Base-by-base conservation (phyloP, 2,888 invertebrate species). In the Drymonia ruficornis region DNA sequence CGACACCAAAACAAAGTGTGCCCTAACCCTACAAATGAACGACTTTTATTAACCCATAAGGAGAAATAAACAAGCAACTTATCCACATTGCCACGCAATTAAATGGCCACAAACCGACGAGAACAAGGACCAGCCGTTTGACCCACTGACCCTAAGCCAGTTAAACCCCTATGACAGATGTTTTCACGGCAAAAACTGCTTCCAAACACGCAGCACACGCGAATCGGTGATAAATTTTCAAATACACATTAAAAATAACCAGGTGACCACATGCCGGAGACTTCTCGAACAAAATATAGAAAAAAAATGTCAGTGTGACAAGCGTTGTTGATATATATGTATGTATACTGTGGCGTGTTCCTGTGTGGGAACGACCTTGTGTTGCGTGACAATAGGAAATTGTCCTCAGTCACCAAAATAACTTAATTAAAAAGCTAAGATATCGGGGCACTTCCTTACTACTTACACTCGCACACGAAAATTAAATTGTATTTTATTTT, bases 121-220 rank as follows among this genome's bases (percentile, higher is more conserved):
- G 56, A 75, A 78, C 74, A 72, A 58, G 61, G 80, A 78, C 73
- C 61, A 52, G 59, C 58, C 70, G 63, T 76, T 81, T 85, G 87
- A 85, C 89, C 89, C 65, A 89, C 71, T 89, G 80, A 88, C 87
- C 87, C 67, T 28, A 58, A 67, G 67, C 71, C 55, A 71, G 73
- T 77, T 80, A 75, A 63, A 31, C 64, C 72, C 54, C 71, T 80
- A 82, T 88, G 87, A 89, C 87, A 87, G 86, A 89, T 88, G 86
- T 81, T 82, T 83, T 78, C 64, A 79, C 79, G 73, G 81, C 78
- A 69, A 72, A 80, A 83, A 89, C 76, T 63, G 74, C 79, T 55
- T 54, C 59, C 60, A 56, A 73, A 73, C 87, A 86, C 84, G 86
- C 86, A 60, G 55, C 5, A 81, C 76, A 78, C 74, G 76, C 77